These are phyloP conservation scores for Sebastes schlegelii DNA, from an alignment of 2,113 vertebrate species.

Conservation along the genomic window DNA sequence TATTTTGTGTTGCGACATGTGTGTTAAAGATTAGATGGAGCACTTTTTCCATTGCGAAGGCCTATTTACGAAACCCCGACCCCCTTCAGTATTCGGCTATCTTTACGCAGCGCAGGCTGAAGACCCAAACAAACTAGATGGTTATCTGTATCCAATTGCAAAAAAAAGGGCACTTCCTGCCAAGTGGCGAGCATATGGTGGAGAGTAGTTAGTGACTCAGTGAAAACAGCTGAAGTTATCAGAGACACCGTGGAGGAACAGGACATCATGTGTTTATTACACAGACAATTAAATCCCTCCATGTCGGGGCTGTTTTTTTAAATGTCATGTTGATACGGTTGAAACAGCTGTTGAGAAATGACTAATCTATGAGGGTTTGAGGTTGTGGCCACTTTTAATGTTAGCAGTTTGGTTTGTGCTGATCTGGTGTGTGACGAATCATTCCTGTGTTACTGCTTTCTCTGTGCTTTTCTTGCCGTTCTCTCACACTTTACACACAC, in stretches of 20 bases:
- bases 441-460: slow-evolving; percentile 42
- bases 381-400: neutral
- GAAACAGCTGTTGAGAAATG: slow-evolving; percentile 25
- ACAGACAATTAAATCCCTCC: slow-evolving; percentile 16
- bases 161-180: slow-evolving; percentile 15
- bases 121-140: slow-evolving; percentile 50
- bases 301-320: neutral
- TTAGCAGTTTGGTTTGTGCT: slow-evolving; percentile 44
- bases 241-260: slow-evolving; percentile 25
- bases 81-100: neutral
- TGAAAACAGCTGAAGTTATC: slow-evolving; percentile 42
- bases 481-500: slow-evolving; percentile 14
- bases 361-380: slow-evolving; percentile 8
- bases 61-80: slow-evolving; percentile 10
- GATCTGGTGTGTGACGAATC: slow-evolving; percentile 22
- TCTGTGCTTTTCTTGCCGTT: neutral
- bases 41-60: neutral
- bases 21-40: neutral
- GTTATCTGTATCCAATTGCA: slow-evolving; percentile 40
- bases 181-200: slow-evolving; percentile 21
- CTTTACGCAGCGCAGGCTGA: slow-evolving; percentile 19
- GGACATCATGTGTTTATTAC: slow-evolving; percentile 39
- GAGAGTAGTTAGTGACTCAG: slow-evolving; percentile 8
- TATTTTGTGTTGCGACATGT: neutral
- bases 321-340: slow-evolving; percentile 14